Evolutionary conservation across 2,888 invertebrate genomes (phyloP), one percentile per base, ranked within the genome.

Genomic region (Cepaea hortensis): DNA sequence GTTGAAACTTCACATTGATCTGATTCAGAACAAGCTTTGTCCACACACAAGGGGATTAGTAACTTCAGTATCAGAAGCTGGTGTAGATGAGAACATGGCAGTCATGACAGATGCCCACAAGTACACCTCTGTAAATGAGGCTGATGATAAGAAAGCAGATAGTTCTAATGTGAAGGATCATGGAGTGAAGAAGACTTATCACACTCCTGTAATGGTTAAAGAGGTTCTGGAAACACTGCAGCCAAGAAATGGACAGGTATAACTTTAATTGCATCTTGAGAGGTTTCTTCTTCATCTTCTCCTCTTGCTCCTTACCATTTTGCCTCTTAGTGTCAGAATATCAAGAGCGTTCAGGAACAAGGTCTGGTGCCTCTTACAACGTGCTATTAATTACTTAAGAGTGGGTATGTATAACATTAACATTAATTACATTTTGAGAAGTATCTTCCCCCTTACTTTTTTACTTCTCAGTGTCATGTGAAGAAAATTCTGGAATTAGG

Each of bases 201-300:
- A 93, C 86, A 87, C 91, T 62, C 92, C 93, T 20, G 93, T 92
- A 6, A 90, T 93, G 91, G 88, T 89, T 35, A 72, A 90, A 6
- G 91, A 91, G 83, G 90, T 92, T 3, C 50, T 92, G 20, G 73
- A 90, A 9, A 81, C 89, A 55, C 84, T 92, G 11, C 82, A 90
- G n/a, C 91, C 90, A 18, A 79, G 86, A 79, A 86, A 90, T 75
- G 85, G 87, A 50, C 89, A 91, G 89, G 92, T 92, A 88, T 62
- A 85, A 5, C 65, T 35, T 55, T 18, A 18, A 20, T 68, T 68
- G 13, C 35, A 68, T 68, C 68, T 11, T 68, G 5, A 68, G 18
- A 11, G 13, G 5, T 15, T 68, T 68, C n/a, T 68, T 20, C n/a
- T n/a, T n/a, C 55, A 9, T 55, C 55, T 55, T 55, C 55, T 55